A percentile compares a stretch with the other conserved stretches of the same genome.
Conservation (phyloP, 2,797 vertebrate species). For the Calcarius lapponicus region DNA sequence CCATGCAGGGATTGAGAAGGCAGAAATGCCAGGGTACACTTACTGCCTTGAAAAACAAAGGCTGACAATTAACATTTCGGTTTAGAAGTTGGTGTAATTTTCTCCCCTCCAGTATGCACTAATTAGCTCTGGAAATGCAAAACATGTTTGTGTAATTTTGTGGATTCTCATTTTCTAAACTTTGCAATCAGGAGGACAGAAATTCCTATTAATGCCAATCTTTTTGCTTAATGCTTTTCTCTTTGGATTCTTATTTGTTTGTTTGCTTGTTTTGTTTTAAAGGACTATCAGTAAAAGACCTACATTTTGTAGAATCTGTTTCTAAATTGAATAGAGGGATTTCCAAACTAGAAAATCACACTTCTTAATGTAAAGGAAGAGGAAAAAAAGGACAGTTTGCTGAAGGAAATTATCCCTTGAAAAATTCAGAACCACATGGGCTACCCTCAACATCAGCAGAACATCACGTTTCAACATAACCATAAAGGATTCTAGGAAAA, state of each 20-base stretch:
- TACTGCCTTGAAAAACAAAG: not conserved
- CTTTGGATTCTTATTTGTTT: not conserved
- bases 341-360: not conserved
- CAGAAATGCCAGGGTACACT: not conserved
- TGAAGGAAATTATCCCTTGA: not conserved
- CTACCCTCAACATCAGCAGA: not conserved
- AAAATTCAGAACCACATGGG: not conserved
- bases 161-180: not conserved
- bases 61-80: not conserved
- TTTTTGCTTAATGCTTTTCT: not conserved
- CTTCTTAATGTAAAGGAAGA: not conserved
- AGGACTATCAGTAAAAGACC: not conserved
- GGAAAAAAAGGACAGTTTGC: not conserved
- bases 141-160: not conserved
- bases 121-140: not conserved
- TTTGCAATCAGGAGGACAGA: not conserved
- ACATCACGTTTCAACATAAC: not conserved
- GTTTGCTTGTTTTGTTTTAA: not conserved
- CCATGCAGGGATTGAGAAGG: accelerated
- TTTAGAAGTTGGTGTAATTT: not conserved
- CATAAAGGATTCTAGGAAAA: not conserved
- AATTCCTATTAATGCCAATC: not conserved
- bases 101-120: not conserved
- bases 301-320: not conserved
- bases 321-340: not conserved